Percentiles rank a stretch among this genome's conserved stretches.
Conservation (phyloP, 1,140 invertebrate species). For the Melanaphis sacchari region DNA sequence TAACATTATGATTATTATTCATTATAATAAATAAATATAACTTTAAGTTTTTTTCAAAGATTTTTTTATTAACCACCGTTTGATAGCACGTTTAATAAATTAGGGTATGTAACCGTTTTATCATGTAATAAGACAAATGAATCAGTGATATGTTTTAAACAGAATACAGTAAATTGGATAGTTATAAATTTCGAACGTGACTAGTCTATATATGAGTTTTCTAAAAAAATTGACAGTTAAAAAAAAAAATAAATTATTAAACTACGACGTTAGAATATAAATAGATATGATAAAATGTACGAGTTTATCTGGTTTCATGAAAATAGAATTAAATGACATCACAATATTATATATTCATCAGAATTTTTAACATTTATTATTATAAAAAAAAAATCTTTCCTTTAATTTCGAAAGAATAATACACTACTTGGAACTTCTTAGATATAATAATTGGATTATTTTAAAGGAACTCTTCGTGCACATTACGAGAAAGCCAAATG, state of each 20-base stretch:
- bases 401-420: background rate
- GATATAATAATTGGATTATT: background rate
- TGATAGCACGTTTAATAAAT: background rate
- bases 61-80: background rate
- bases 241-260: background rate
- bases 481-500: background rate
- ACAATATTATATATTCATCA: background rate
- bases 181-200: background rate
- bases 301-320: background rate
- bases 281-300: background rate
- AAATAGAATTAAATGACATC: background rate
- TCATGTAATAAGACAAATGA: background rate
- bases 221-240: background rate
- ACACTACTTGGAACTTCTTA: background rate
- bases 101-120: background rate
- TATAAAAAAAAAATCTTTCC: background rate
- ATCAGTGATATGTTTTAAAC: background rate
- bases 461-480: background rate
- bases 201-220: background rate
- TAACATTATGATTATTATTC: background rate
- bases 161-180: background rate
- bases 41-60: background rate
- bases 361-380: background rate
- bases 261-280: background rate
- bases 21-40: too few species aligned